These are phyloP conservation scores for Chrysolina oricalcia DNA, from an alignment of 2,888 invertebrate species.

Conservation along the genomic window DNA sequence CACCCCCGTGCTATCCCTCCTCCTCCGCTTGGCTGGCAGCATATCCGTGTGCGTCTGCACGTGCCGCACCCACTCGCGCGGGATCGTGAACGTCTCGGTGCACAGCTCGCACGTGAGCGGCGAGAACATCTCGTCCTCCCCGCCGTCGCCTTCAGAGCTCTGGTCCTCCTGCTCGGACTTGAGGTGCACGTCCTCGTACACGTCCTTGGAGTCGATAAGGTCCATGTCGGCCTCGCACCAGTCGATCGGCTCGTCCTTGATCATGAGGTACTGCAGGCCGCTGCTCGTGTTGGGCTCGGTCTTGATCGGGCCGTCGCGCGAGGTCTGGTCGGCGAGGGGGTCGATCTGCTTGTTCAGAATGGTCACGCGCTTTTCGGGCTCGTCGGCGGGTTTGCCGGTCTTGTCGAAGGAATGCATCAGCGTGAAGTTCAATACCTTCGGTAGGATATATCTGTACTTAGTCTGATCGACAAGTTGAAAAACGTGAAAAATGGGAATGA, in stretches of 20 bases:
- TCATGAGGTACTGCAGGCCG: slow-evolving; percentile 67
- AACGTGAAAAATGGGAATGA: too few species aligned
- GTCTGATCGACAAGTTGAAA: too few species aligned
- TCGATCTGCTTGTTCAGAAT: slow-evolving; percentile 39
- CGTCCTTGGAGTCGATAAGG: slow-evolving; percentile 76
- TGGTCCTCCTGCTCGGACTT: slow-evolving; percentile 75
- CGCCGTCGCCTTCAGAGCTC: slow-evolving; percentile 78
- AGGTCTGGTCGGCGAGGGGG: slow-evolving; percentile 30
- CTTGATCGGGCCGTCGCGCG: slow-evolving; percentile 33
- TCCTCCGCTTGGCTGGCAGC: slow-evolving; percentile 74
- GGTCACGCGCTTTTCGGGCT: slow-evolving; percentile 22
- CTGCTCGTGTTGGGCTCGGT: slow-evolving; percentile 46
- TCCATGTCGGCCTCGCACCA: slow-evolving; percentile 80
- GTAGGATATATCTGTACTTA: too few species aligned
- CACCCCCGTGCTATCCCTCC: slow-evolving; percentile 73
- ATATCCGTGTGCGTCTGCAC: slow-evolving; percentile 85
- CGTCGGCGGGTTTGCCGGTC: slow-evolving; percentile 27
- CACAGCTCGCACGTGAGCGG: slow-evolving; percentile 88
- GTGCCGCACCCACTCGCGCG: slow-evolving; percentile 88
- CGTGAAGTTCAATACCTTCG: slow-evolving; percentile 55
- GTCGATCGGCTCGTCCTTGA: slow-evolving; percentile 80
- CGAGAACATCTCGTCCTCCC: slow-evolving; percentile 80
- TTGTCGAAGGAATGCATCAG: slow-evolving; percentile 52
- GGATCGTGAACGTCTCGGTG: slow-evolving; percentile 86
- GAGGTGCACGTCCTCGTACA: slow-evolving; percentile 81